phyloP scores from a whole-genome alignment of 2,113 vertebrate genomes.

The Lagopus leucura region DNA sequence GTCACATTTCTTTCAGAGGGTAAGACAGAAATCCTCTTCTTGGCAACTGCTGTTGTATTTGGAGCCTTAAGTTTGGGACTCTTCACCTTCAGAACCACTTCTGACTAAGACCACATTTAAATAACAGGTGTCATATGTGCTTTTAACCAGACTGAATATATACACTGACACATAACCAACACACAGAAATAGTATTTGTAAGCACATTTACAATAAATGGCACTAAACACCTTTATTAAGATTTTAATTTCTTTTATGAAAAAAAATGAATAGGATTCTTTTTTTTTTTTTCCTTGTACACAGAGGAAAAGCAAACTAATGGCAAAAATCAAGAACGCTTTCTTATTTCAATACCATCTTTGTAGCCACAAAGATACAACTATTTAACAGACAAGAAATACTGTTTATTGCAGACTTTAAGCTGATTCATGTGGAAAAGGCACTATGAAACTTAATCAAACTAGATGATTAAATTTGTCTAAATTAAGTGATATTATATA shows the following conservation, averaged over 20 bases:
- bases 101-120: background rate
- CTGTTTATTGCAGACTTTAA: slow-evolving; percentile 88
- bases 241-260: slow-evolving; percentile 38
- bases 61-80: background rate
- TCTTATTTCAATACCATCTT: background rate
- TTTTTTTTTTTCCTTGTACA: background rate
- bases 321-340: slow-evolving; percentile 1
- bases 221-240: slow-evolving; percentile 65
- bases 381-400: slow-evolving; percentile 77
- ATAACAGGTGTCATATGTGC: background rate
- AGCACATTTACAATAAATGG: slow-evolving; percentile 52
- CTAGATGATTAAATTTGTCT: slow-evolving; percentile 78
- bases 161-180: background rate
- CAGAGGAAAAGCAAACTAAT: slow-evolving; percentile 42
- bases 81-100: background rate
- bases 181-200: background rate
- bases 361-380: slow-evolving; percentile 58
- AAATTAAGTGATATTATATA: slow-evolving; percentile 77
- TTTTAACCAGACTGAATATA: background rate
- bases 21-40: background rate
- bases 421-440: slow-evolving; percentile 86
- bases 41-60: background rate
- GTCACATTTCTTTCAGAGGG: background rate
- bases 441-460: slow-evolving; percentile 86
- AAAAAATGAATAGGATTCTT: slow-evolving; percentile 43